Percentiles rank a stretch among this genome's conserved stretches.
Conservation (phyloP, 2,888 invertebrate species). For the Panopea generosa region DNA sequence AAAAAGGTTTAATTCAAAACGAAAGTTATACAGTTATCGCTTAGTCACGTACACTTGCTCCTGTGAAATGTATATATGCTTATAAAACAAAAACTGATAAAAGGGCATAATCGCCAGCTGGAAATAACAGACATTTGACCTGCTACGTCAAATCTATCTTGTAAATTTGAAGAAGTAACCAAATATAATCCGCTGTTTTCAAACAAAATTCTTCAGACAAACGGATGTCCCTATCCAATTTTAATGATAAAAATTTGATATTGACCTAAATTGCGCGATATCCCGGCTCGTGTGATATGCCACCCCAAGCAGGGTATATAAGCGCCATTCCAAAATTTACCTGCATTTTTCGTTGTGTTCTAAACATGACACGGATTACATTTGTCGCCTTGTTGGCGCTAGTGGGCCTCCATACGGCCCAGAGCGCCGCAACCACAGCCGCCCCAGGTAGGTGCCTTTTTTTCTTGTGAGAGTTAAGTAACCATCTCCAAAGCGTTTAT, state of each 20-base stretch:
- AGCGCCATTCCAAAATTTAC: slow-evolving; percentile 22
- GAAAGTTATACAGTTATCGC: too few species aligned
- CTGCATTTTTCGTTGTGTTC: slow-evolving; percentile 11
- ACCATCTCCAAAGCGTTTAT: too few species aligned
- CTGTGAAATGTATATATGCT: too few species aligned
- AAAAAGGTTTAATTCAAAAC: too few species aligned
- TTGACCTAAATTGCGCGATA: slow-evolving; percentile 51
- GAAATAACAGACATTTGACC: too few species aligned
- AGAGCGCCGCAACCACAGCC: slow-evolving; percentile 66
- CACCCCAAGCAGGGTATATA: slow-evolving; percentile 43
- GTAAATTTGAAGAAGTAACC: too few species aligned
- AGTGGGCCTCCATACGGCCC: slow-evolving; percentile 60
- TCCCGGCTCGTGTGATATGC: slow-evolving; percentile 32
- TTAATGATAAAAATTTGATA: slow-evolving; percentile 25
- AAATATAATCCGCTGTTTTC: slow-evolving; percentile 11
- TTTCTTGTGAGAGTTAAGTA: too few species aligned
- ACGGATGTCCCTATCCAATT: slow-evolving; percentile 31
- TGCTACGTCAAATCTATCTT: too few species aligned
- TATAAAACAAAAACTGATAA: too few species aligned
- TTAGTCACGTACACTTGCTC: too few species aligned
- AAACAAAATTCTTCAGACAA: slow-evolving; percentile 34
- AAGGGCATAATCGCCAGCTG: too few species aligned
- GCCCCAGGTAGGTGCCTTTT: slow-evolving; percentile 24
- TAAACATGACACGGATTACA: slow-evolving; percentile 44
- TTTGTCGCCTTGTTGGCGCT: slow-evolving; percentile 60